Evolutionary conservation across 1,140 invertebrate genomes (phyloP).

Genomic region (Oncopodura yosiiana): DNA sequence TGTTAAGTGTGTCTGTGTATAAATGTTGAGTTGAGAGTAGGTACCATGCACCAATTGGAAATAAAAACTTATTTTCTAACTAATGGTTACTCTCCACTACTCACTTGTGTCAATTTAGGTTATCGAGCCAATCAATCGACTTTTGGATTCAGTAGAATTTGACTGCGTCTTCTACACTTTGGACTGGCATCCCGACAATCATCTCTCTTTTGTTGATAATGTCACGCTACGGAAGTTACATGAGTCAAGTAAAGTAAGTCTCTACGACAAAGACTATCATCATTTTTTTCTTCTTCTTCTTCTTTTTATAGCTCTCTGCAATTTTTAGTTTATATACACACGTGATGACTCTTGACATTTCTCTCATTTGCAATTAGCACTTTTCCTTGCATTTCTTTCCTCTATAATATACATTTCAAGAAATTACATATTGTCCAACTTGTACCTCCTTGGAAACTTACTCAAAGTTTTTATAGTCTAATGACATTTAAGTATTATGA

Average conservation of each 20-base stretch:
- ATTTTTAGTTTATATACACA: too few relatives aligned
- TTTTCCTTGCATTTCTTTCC: not conserved
- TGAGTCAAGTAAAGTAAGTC: slow-evolving; percentile 47
- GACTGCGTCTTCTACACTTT: slow-evolving; percentile 89
- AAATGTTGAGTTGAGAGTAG: too few relatives aligned
- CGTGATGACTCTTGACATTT: too few relatives aligned
- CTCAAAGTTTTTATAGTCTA: too few relatives aligned
- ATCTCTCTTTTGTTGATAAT: slow-evolving; percentile 94
- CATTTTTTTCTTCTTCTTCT: too few relatives aligned
- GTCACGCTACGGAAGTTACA: slow-evolving; percentile 58
- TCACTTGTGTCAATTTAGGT: slow-evolving; percentile 46
- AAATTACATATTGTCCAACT: too few relatives aligned
- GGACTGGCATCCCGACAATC: slow-evolving; percentile 95
- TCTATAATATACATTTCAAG: not conserved
- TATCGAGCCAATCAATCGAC: slow-evolving; percentile 79
- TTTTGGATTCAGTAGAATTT: slow-evolving; percentile 75
- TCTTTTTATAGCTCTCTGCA: too few relatives aligned
- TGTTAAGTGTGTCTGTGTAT: too few relatives aligned
- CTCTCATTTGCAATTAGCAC: too few relatives aligned
- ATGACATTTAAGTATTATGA: not conserved
- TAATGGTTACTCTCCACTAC: not conserved
- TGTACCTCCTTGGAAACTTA: too few relatives aligned
- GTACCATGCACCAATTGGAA: too few relatives aligned
- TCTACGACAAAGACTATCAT: too few relatives aligned
- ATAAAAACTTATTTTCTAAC: not conserved